Conservation (phyloP, 2,888 invertebrate genomes). For the Thalpophila matura region DNA sequence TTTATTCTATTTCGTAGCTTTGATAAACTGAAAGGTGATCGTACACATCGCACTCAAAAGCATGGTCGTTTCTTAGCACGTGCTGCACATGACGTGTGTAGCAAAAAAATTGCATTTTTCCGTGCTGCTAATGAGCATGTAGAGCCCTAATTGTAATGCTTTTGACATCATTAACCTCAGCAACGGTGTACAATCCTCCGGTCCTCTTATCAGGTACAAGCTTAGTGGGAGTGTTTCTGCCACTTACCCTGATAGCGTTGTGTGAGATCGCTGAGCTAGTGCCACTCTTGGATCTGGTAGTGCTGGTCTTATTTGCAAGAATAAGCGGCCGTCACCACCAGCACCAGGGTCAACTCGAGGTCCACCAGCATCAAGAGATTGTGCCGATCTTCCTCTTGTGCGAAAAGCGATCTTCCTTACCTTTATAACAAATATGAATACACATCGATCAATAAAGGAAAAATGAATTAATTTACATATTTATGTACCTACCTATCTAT, state of each 20-base stretch:
- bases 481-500: conserved; percentile 39
- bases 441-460: conserved; percentile 21
- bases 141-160: too few species aligned
- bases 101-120: too few species aligned
- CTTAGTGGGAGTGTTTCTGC: neutral
- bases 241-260: conserved; percentile 84
- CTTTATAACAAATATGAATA: conserved; percentile 66
- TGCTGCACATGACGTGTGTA: too few species aligned
- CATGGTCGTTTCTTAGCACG: too few species aligned
- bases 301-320: conserved; percentile 87
- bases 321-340: conserved; percentile 82
- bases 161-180: too few species aligned
- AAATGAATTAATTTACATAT: conserved; percentile 47
- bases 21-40: too few species aligned
- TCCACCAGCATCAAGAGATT: conserved; percentile 83
- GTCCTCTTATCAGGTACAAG: too few species aligned
- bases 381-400: conserved; percentile 86
- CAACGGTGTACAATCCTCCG: too few species aligned
- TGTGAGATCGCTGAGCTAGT: conserved; percentile 86
- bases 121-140: too few species aligned
- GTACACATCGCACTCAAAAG: too few species aligned
- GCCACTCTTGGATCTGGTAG: conserved; percentile 81
- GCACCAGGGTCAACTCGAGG: conserved; percentile 75
- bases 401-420: conserved; percentile 87
- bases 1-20: too few species aligned